These are phyloP conservation scores for Lanius collurio DNA, from an alignment of 2,113 vertebrate genomes.

Conservation along the genomic window DNA sequence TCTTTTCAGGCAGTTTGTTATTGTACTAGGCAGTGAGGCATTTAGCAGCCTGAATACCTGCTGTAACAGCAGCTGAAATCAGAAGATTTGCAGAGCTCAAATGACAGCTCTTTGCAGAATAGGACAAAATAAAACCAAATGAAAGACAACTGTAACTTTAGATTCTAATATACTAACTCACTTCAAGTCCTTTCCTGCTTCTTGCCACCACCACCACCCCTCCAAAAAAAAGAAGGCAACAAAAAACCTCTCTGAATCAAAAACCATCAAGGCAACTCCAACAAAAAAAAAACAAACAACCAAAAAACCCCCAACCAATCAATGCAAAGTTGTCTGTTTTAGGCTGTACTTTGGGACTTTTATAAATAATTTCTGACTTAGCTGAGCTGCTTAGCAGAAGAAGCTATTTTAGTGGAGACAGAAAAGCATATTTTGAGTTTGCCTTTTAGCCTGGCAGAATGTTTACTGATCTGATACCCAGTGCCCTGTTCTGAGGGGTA, in stretches of 20 bases:
- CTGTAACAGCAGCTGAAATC: not conserved
- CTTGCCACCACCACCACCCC: too few species aligned
- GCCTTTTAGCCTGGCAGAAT: not conserved
- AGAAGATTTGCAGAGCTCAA: not conserved
- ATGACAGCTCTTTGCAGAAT: not conserved
- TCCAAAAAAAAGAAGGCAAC: not conserved
- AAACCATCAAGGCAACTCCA: not conserved
- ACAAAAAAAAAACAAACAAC: not conserved
- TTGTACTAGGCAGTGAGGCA: not conserved
- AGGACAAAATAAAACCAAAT: not conserved
- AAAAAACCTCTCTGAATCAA: not conserved
- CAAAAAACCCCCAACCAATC: not conserved
- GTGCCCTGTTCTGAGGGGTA: not conserved
- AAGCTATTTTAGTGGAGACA: not conserved
- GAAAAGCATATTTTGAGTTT: not conserved
- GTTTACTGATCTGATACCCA: not conserved
- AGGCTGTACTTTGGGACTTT: not conserved
- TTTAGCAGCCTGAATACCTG: not conserved
- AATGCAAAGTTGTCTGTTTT: not conserved
- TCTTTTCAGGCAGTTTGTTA: not conserved
- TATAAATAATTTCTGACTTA: not conserved
- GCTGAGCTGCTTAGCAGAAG: not conserved
- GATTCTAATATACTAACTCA: not conserved
- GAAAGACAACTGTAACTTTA: not conserved
- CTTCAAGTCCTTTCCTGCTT: not conserved